Evolutionary conservation across 2,113 vertebrate genomes (phyloP).

Genomic region (Chiloscyllium plagiosum): DNA sequence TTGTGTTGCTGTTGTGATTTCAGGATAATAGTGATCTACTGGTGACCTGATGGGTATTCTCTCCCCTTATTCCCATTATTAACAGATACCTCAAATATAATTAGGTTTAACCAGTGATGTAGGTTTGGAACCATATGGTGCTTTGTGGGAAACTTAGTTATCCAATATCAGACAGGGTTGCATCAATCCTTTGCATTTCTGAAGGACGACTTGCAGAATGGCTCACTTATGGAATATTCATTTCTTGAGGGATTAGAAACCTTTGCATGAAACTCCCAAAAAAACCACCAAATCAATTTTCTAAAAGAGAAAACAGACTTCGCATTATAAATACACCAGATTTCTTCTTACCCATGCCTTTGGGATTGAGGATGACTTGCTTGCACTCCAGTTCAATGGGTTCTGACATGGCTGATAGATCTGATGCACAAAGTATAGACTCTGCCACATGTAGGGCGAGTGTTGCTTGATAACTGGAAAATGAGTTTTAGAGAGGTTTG

Average conservation of each 20-base stretch:
- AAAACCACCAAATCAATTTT: not conserved
- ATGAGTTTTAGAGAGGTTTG: not conserved
- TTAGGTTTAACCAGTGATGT: not conserved
- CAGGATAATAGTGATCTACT: not conserved
- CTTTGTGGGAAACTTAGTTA: not conserved
- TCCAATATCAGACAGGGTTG: not conserved
- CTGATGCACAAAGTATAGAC: not conserved
- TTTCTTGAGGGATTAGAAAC: not conserved
- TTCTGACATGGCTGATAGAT: not conserved
- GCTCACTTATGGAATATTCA: not conserved
- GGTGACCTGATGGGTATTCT: too few relatives aligned
- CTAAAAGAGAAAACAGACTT: not conserved
- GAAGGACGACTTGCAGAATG: not conserved
- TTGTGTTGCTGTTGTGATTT: not conserved
- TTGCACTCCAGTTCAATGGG: not conserved
- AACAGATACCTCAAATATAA: not conserved
- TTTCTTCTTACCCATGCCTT: not conserved
- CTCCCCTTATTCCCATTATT: not conserved
- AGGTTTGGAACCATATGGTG: not conserved
- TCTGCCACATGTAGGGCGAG: not conserved
- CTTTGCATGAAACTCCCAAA: not conserved
- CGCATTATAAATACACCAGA: not conserved
- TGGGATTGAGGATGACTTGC: not conserved
- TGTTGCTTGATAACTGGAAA: not conserved
- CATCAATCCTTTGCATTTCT: not conserved